These are phyloP conservation scores for Oligia fasciuncula DNA, from an alignment of 2,888 invertebrate genomes.

Conservation along the genomic window DNA sequence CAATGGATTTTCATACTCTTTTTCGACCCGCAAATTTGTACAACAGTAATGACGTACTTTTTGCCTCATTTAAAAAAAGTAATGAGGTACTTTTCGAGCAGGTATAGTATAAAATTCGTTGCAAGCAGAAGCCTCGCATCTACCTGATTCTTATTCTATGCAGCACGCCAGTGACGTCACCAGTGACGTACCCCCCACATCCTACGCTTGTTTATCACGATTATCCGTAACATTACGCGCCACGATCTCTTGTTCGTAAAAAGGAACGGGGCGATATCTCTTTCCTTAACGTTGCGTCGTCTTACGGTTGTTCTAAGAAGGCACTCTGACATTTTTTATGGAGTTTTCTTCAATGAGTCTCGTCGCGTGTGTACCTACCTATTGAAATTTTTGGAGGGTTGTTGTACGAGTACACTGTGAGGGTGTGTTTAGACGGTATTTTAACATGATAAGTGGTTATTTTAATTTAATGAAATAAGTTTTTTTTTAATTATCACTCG, in stretches of 20 bases:
- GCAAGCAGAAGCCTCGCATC: conserved; percentile 7
- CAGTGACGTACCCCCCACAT: conserved; percentile 42
- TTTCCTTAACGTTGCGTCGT: conserved; percentile 61
- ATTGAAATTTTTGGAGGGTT: conserved; percentile 18
- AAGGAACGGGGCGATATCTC: conserved; percentile 67
- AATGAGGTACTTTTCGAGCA: neutral
- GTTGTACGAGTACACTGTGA: neutral
- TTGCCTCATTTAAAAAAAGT: neutral
- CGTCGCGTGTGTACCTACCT: conserved; percentile 2
- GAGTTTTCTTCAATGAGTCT: conserved; percentile 50
- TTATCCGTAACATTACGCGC: conserved; percentile 65
- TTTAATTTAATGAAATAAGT: neutral
- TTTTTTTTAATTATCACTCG: neutral
- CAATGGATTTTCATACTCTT: neutral
- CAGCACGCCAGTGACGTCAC: conserved; percentile 47
- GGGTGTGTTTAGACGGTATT: no score
- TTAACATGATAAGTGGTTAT: neutral
- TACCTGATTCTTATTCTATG: conserved; percentile 19
- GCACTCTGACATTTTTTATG: conserved; percentile 57
- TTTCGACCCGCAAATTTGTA: neutral
- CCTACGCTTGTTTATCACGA: conserved; percentile 65
- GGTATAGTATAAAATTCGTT: neutral
- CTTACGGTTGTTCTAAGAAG: conserved; percentile 60
- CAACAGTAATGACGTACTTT: neutral
- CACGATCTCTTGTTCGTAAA: conserved; percentile 68